Evolutionary conservation across 2,888 invertebrate species (phyloP), one percentile per base, ranked within the genome.

Genomic region (Ptilodon capucinus): DNA sequence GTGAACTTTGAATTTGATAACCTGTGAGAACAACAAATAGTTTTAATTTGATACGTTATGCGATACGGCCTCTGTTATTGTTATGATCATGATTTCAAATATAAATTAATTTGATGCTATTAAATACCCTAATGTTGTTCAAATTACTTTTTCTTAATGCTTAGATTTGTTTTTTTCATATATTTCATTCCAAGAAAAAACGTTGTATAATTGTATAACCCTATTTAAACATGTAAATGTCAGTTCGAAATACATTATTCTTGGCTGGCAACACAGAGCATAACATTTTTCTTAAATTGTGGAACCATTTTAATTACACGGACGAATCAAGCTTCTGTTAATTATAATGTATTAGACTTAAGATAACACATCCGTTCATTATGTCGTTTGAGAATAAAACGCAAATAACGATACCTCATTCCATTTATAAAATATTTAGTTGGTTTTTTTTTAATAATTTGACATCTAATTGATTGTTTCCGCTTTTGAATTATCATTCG

Each of bases 1-100:
- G 57, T 75, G 82, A 86, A 86, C 80, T 79, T 75, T 66, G 81
- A 82, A 87, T 82, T 73, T 75, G 86, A 88, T 86, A 83, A 76
- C 79, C 76, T 82, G 86, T 87, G 88, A 72, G 86, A 88, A 84
- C 67, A 63, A 69, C 76, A 80, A 81, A 84, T 76, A 80, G 59
- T 69, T 74, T 68, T 68, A 70, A 74, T 71, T 70, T 65, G 75
- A 79, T 75, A 74, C 52, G 58, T 53, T 61, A 51, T 28, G 41
- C 34, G 68, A 70, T 61, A 64, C 64, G 58, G 60, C 59, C 69
- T 53, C n/a, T n/a, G 63, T 51, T 46, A 56, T 68, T 65, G 62
- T 54, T 64, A 65, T 61, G 53, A 71, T 71, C 64, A 48, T 42
- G 55, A 60, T 60, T 53, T 51, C 14, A 60, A 55, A 60, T 60